Base-by-base conservation (phyloP, 2,797 vertebrate species). In the Cynopterus sphinx region DNA sequence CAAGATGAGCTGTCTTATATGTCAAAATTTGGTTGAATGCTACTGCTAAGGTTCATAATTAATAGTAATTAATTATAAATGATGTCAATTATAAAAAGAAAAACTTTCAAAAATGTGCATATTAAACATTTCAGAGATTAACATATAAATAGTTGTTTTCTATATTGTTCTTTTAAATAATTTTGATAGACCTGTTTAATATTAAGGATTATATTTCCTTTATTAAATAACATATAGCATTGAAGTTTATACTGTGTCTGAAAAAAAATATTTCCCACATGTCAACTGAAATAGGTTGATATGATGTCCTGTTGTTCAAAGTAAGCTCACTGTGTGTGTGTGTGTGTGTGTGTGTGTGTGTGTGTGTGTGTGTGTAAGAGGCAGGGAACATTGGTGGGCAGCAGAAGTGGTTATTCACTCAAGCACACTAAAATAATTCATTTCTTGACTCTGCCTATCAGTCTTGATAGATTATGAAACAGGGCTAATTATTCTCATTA, bases 261-360 rank as follows among this genome's bases (percentile, higher is more conserved):
- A 95, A 74, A 92, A 96, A 91, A 79, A 49, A 6, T 86, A 43
- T 94, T 93, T 67, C 31, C 9, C 79, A 7, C 26, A 53, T 82
- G 5, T 49, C 41, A 77, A 24, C 41, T 33, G 33, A 95, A 92
- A 67, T 63, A 67, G 15, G 51, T 73, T 81, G 46, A 51, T 74
- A 33, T 78, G 28, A 65, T 73, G 5, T 89, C 78, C n/a, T 87
- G 0, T 59, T 68, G 71, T 31, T 85, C 67, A 78, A 90, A 81
- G 31, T 15, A 73, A 84, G 7, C 22, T 84, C 8, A 84, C 22
- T 83, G 24, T 73, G 53, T 83, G 12, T 49, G n/a, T 33, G 36
- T 24, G 51, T 6, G 1, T 9, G 41, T 46, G 22, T n/a, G 41
- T 59, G 43, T 36, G 31, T 22, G 41, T 33, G 21, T 26, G 36